A percentile compares a stretch with the other conserved stretches of the same genome.
These are phyloP conservation scores for Onchidella celtica DNA, from an alignment of 2,888 invertebrate species.

Conservation along the genomic window DNA sequence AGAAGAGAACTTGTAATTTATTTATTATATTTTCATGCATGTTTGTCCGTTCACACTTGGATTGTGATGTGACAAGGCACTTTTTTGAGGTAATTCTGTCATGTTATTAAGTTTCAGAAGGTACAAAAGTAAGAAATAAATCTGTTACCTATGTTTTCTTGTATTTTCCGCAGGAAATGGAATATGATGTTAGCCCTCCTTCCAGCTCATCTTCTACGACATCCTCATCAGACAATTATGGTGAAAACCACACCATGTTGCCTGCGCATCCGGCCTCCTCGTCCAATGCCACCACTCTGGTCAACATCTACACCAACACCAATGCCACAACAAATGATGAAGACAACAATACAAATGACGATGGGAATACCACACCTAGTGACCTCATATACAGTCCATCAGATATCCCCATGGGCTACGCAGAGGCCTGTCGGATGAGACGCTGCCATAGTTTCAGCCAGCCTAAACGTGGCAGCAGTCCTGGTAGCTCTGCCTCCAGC, in stretches of 20 bases:
- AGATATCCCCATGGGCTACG: conserved; percentile 52
- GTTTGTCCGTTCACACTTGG: too few species aligned
- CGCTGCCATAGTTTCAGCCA: conserved; percentile 57
- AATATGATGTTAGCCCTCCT: conserved; percentile 34
- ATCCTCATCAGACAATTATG: conserved; percentile 31
- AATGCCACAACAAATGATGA: conserved; percentile 39
- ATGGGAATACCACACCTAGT: conserved; percentile 38
- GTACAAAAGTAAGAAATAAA: too few species aligned
- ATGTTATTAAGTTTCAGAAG: too few species aligned
- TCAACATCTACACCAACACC: conserved; percentile 48
- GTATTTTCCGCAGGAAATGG: not conserved
- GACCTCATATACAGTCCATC: conserved; percentile 51
- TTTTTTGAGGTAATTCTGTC: too few species aligned
- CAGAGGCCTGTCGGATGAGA: conserved; percentile 54
- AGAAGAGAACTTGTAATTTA: too few species aligned
- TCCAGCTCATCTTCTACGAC: conserved; percentile 39
- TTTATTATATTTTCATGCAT: too few species aligned
- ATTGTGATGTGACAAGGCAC: too few species aligned
- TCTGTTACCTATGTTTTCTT: too few species aligned
- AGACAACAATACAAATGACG: conserved; percentile 42
- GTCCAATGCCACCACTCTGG: conserved; percentile 15
- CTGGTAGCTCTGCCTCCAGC: conserved; percentile 47
- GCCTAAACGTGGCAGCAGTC: conserved; percentile 45
- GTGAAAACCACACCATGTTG: conserved; percentile 46
- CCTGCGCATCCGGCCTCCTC: conserved; percentile 18